These are phyloP conservation scores for Stomatorhinus ivindoensis DNA, from an alignment of 2,113 vertebrate species.

Conservation along the genomic window DNA sequence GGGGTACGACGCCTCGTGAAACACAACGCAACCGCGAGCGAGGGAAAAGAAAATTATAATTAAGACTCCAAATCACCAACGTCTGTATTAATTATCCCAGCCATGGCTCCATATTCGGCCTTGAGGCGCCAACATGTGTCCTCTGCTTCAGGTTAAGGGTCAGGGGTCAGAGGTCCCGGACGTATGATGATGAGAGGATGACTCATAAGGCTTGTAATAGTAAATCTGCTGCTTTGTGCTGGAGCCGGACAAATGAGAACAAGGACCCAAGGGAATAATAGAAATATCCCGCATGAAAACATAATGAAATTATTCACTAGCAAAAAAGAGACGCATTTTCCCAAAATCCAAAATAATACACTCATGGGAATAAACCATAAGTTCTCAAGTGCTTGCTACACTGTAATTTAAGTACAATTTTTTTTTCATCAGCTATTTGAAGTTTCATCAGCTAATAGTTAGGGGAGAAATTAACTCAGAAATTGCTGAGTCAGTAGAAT, in stretches of 20 bases:
- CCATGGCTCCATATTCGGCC: constrained; percentile 34
- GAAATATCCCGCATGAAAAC: not conserved
- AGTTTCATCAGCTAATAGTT: constrained; percentile 8
- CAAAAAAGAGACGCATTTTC: not conserved
- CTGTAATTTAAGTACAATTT: constrained; percentile 5
- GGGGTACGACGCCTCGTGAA: constrained; percentile 54
- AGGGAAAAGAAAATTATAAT: constrained; percentile 69
- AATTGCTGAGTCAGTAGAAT: constrained; percentile 10
- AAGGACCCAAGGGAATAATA: not conserved
- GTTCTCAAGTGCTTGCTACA: not conserved
- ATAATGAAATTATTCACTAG: not conserved
- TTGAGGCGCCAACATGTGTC: constrained; percentile 10
- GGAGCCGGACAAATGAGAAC: not conserved
- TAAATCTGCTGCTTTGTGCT: not conserved
- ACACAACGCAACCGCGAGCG: constrained; percentile 61
- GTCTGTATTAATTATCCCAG: constrained; percentile 64
- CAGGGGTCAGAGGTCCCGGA: not conserved
- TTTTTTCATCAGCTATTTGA: constrained; percentile 2
- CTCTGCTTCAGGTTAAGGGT: not conserved
- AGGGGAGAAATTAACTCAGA: not conserved
- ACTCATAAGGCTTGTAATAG: not conserved
- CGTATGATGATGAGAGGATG: not conserved
- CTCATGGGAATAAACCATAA: not conserved
- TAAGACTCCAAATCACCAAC: constrained; percentile 66
- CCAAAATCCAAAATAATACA: not conserved